Evolutionary conservation across 2,797 vertebrate species (phyloP).

Genomic region (Syngnathus rostellatus): DNA sequence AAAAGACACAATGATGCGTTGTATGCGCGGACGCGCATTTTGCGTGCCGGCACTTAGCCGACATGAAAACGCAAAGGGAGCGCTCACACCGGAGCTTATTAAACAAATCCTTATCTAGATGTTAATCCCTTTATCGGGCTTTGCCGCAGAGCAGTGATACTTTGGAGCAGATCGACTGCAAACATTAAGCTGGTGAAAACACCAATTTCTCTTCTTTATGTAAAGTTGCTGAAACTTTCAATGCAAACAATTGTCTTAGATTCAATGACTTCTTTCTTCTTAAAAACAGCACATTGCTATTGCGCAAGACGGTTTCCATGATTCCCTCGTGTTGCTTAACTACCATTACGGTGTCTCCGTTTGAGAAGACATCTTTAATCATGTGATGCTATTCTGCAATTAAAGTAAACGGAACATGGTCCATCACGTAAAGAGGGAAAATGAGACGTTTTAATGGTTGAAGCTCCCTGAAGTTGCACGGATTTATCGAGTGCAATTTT

Average conservation of each 20-base stretch:
- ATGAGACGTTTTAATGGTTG: background rate
- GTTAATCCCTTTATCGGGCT: conserved; percentile 49
- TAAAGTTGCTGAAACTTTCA: background rate
- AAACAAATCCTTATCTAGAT: conserved; percentile 50
- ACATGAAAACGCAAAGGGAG: conserved; percentile 17
- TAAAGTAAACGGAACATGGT: background rate
- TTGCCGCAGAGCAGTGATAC: conserved; percentile 33
- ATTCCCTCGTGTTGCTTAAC: background rate
- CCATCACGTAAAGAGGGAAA: background rate
- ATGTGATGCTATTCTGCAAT: background rate
- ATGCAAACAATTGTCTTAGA: too few relatives aligned
- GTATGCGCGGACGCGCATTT: background rate
- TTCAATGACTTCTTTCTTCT: too few relatives aligned
- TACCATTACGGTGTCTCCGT: background rate
- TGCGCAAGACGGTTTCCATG: background rate
- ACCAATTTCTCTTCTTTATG: background rate
- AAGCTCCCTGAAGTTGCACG: background rate
- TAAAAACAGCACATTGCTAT: background rate
- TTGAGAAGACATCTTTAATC: background rate
- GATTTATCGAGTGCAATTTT: too few relatives aligned
- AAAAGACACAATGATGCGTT: background rate
- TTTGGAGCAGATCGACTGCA: conserved; percentile 16
- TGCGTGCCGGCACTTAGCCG: conserved; percentile 12
- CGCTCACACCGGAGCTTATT: conserved; percentile 15
- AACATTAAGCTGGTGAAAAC: conserved; percentile 22